Base-by-base conservation (phyloP, 2,888 invertebrate species). In the Poecilus cupreus region DNA sequence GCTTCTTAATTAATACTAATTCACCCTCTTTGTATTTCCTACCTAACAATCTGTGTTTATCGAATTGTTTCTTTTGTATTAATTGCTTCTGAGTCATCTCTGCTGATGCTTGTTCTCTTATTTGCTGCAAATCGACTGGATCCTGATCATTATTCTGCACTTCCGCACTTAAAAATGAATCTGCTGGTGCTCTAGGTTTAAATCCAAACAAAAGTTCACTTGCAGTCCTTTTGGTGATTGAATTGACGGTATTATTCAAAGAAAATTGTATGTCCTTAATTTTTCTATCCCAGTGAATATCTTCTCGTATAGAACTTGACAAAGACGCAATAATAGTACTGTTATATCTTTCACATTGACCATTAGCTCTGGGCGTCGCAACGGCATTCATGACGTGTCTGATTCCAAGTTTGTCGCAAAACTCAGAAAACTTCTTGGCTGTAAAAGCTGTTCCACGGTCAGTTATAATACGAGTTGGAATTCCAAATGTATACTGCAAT, bases 201-300 rank as follows among this genome's bases (percentile, higher is more conserved):
- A 79, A 84, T 8, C 84, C 83, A 76, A 84, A 81, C 77, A 84
- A 5, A 11, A 26, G n/a, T 64, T 85, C 83, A 43, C 82, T 82
- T 13, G 84, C 84, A 10, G 83, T 85, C 74, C 82, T 83, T 13
- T 82, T 82, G 32, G 82, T 84, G 32, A 57, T 22, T 84, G 83
- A 57, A 20, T 57, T 57, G 5, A 57, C 20, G 11, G 20, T 57
- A 18, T 57, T 57, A 57, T 57, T 57, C 13, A 57, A 6, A 3
- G 49, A 4, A 57, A 57, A 57, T 57, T 57, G 57, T 10, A 57
- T 57, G 0, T 57, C 24, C 11, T 16, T 16, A 20, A 57, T 57
- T 20, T 57, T 18, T 4, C 11, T 20, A 20, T 57, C 57, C 57
- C 57, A 57, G 2, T 18, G 6, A n/a, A 57, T 3, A 57, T 57